Percentiles rank a stretch among this genome's conserved stretches.
These are phyloP conservation scores for Typhlichthys eigenmanni DNA, from an alignment of 2,797 vertebrate species.

Conservation along the genomic window DNA sequence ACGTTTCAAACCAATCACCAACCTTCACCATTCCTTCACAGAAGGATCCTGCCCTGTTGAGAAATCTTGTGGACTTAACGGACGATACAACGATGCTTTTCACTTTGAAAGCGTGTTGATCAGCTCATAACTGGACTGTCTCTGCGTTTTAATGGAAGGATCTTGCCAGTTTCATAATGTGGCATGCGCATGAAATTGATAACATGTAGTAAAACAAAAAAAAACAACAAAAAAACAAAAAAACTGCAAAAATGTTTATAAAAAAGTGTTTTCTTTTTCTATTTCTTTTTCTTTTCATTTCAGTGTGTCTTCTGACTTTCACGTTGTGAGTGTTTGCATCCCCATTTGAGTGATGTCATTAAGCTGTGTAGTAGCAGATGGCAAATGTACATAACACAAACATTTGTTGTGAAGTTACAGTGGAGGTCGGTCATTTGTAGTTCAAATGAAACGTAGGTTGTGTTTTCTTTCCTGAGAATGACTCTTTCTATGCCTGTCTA, in stretches of 20 bases:
- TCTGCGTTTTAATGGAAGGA: slow-evolving; percentile 69
- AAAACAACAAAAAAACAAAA: slow-evolving; percentile 26
- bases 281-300: slow-evolving; percentile 49
- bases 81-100: slow-evolving; percentile 45
- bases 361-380: slow-evolving; percentile 66
- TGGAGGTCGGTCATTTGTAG: slow-evolving; percentile 58
- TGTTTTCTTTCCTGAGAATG: slow-evolving; percentile 64
- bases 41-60: slow-evolving; percentile 59
- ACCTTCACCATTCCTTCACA: slow-evolving; percentile 58
- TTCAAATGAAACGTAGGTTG: slow-evolving; percentile 63
- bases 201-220: slow-evolving; percentile 53
- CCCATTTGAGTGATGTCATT: slow-evolving; percentile 72
- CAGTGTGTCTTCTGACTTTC: slow-evolving; percentile 61
- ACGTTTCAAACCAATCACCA: slow-evolving; percentile 65
- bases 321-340: slow-evolving; percentile 71
- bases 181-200: slow-evolving; percentile 82
- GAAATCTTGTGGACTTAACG: slow-evolving; percentile 48
- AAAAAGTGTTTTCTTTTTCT: slow-evolving; percentile 52
- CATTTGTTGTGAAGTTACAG: slow-evolving; percentile 70
- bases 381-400: slow-evolving; percentile 77
- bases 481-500: slow-evolving; percentile 70
- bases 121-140: slow-evolving; percentile 67
- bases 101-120: slow-evolving; percentile 63
- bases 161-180: slow-evolving; percentile 77
- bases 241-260: slow-evolving; percentile 25